phyloP scores from a whole-genome alignment of 2,113 vertebrate species.

The Pontoporia blainvillei region DNA sequence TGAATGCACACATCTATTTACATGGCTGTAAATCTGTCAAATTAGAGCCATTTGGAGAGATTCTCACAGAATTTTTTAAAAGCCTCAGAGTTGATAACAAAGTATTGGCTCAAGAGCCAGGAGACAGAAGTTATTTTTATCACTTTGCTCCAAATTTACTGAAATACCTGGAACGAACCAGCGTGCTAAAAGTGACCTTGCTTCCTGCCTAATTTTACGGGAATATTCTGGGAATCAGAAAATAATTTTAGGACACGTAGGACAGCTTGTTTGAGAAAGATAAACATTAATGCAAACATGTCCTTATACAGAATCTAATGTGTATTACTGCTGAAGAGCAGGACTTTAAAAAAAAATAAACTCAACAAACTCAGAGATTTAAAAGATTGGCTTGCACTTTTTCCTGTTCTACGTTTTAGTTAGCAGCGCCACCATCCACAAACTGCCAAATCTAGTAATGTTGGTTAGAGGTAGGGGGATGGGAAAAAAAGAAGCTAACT shows the following conservation, averaged over 20 bases:
- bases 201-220: neutral
- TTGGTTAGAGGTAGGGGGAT: too few relatives aligned
- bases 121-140: constrained; percentile 5
- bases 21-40: constrained; percentile 9
- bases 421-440: neutral
- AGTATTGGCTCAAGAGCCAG: neutral
- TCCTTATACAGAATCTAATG: neutral
- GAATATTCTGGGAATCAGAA: constrained; percentile 6
- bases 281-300: neutral
- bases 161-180: neutral
- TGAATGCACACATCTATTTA: neutral
- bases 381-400: neutral
- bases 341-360: neutral
- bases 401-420: neutral
- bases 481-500: neutral
- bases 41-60: constrained; percentile 7
- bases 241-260: neutral
- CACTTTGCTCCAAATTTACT: neutral
- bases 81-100: neutral
- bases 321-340: neutral
- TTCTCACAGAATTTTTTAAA: constrained; percentile 33
- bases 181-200: neutral
- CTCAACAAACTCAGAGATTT: neutral
- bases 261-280: neutral
- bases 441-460: neutral